Base-by-base conservation (phyloP, 2,888 invertebrate species). In the Eupeodes luniger region DNA sequence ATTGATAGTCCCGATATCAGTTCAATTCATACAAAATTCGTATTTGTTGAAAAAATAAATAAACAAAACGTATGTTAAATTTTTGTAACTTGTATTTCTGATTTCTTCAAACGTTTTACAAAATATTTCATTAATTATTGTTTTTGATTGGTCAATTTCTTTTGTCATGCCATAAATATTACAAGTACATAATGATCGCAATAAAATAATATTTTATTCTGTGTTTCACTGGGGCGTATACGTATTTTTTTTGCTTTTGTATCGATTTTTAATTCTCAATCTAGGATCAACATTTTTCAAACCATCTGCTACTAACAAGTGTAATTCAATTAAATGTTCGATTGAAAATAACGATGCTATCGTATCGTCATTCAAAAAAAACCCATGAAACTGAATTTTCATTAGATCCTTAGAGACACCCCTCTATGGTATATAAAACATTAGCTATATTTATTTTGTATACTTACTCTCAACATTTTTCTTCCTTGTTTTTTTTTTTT, bases 241-340 rank as follows among this genome's bases (percentile, higher is more conserved):
- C 64, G 70, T 59, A 76, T 6, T 66, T 75, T 79, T 55, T 47
- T 19, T 19, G 19, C 1, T 19, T 19, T 19, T 19, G 19, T 9
- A 7, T 19, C 14, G 3, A 61, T 40, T 64, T 44, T 19, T 16
- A 16, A 19, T 57, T 34, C 12, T 62, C 19, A 11, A 0, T 1
- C 14, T 0, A 67, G 34, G 27, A 19, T 27, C 1, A 49, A 66
- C 16, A 14, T 44, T 47, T 81, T 67, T 66, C 40, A 19, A 59
- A 47, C 16, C 27, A 44, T 83, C 75, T 36, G 53, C 59, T 47
- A 27, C 64, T n/a, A 34, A 53, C 51, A 53, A 62, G 16, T 86
- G 70, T 76, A 87, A 77, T 76, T 80, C 76, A 76, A 83, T 75
- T 76, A 72, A 80, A 75, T 76, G 57, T 67, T 67, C 49, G 5